Evolutionary conservation across 2,888 invertebrate species (phyloP), one percentile per base, ranked within the genome.

Genomic region (Drepanosiphum platanoidis): DNA sequence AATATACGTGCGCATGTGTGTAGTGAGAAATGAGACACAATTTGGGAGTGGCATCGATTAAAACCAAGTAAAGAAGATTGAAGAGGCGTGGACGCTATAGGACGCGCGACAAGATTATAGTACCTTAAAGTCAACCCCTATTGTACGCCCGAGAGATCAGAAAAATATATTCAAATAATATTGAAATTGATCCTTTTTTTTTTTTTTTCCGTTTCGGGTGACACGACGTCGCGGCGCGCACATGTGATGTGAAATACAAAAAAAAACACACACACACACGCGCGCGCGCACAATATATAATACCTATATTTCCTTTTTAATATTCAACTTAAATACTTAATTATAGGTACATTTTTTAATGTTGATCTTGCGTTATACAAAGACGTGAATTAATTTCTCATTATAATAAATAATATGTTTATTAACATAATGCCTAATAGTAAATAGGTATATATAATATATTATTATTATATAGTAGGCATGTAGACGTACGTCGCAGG

Each of bases 1-100:
- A n/a, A n/a, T n/a, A n/a, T n/a, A n/a, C n/a, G n/a, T n/a, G n/a
- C n/a, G n/a, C n/a, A n/a, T n/a, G n/a, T n/a, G n/a, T 64, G 9
- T 39, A 3, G 61, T 61, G 61, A 72, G 72, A 72, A 72, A 72
- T 72, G 72, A 82, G 39, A 72, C 58, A 71, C 39, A 15, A n/a
- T 82, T 82, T 82, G 61, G 81, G 81, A 72, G 81, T 82, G 81
- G 81, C 81, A 72, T 82, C 81, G 81, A 82, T 82, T 82, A 82
- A 82, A 82, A 82, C 39, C 58, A 82, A 80, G 52, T 9, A 46
- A 80, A 70, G 70, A 36, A 80, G 80, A 80, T 80, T 80, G 80
- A 80, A 70, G 80, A 80, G 80, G 80, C 81, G 81, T 71, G 71
- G 81, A 81, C 71, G 64, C n/a, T n/a, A 78, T 30, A 70, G 61